Evolutionary conservation across 2,797 vertebrate species (phyloP).

Genomic region (Ctenochaetus hawaiiensis): DNA sequence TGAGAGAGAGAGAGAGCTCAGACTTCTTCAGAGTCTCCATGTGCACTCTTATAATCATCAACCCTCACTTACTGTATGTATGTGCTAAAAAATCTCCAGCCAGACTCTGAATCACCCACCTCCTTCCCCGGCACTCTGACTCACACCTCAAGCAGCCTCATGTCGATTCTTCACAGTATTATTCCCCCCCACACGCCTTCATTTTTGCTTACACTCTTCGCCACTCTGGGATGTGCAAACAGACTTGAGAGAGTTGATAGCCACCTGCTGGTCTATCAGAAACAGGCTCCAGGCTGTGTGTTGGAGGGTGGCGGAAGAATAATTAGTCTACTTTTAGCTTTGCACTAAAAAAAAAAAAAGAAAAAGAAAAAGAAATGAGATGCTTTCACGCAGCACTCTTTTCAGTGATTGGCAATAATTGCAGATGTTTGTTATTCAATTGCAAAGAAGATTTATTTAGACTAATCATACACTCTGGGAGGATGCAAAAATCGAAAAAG

Average conservation of each 20-base stretch:
- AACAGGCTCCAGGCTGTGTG: constrained; percentile 52
- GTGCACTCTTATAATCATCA: constrained; percentile 51
- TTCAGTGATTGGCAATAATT: background rate
- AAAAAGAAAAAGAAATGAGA: constrained; percentile 18
- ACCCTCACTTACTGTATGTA: constrained; percentile 52
- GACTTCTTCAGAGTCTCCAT: constrained; percentile 44
- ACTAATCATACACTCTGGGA: constrained; percentile 8
- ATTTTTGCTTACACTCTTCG: constrained; percentile 54
- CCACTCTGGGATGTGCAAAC: constrained; percentile 45
- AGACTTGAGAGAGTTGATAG: constrained; percentile 50
- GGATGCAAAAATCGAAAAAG: constrained; percentile 24
- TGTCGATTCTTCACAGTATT: constrained; percentile 30
- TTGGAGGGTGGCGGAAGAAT: constrained; percentile 24
- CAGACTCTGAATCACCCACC: constrained; percentile 66
- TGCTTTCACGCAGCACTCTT: background rate
- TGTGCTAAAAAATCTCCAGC: constrained; percentile 57
- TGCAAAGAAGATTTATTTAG: constrained; percentile 17
- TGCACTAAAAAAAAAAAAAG: constrained; percentile 35
- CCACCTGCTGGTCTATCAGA: constrained; percentile 60
- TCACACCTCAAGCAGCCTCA: constrained; percentile 51
- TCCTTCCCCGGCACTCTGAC: constrained; percentile 61
- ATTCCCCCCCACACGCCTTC: constrained; percentile 1
- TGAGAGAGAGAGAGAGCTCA: constrained; percentile 19
- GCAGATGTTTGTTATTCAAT: background rate
- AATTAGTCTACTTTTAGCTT: constrained; percentile 61